A percentile compares a stretch with the other conserved stretches of the same genome.
phyloP scores from a whole-genome alignment of 2,888 invertebrate species.

The Drosophila trichaetosa region DNA sequence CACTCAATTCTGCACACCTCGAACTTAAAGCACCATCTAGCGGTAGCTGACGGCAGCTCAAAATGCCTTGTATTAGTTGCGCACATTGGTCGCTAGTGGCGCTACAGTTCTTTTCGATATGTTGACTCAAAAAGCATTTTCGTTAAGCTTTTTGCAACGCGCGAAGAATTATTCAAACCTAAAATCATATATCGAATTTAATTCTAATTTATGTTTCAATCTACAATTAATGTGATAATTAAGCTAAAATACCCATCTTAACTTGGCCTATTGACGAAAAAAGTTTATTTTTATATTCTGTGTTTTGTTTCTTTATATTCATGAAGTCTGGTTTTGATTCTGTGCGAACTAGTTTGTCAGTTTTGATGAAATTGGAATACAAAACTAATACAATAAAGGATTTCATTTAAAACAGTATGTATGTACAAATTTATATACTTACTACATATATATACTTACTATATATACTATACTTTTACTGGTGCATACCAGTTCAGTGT shows the following conservation, averaged over 20 bases:
- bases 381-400: not conserved
- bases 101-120: not conserved
- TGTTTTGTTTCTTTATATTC: not conserved
- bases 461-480: too few species aligned
- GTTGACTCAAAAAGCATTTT: not conserved
- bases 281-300: not conserved
- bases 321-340: not conserved
- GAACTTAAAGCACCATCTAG: conserved; percentile 19
- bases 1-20: not conserved
- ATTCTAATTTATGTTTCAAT: not conserved
- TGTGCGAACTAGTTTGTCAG: not conserved
- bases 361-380: not conserved
- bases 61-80: conserved; percentile 1
- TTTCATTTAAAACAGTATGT: not conserved
- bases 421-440: not conserved
- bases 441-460: too few species aligned
- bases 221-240: not conserved
- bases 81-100: conserved; percentile 13
- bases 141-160: conserved; percentile 3
- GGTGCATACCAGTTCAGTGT: not conserved
- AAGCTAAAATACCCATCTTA: not conserved
- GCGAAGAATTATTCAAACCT: not conserved
- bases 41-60: not conserved
- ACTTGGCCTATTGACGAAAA: not conserved
- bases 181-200: not conserved